Evolutionary conservation across 2,888 invertebrate species (phyloP), one percentile per base, ranked within the genome.

Genomic region (Clunio marinus): DNA sequence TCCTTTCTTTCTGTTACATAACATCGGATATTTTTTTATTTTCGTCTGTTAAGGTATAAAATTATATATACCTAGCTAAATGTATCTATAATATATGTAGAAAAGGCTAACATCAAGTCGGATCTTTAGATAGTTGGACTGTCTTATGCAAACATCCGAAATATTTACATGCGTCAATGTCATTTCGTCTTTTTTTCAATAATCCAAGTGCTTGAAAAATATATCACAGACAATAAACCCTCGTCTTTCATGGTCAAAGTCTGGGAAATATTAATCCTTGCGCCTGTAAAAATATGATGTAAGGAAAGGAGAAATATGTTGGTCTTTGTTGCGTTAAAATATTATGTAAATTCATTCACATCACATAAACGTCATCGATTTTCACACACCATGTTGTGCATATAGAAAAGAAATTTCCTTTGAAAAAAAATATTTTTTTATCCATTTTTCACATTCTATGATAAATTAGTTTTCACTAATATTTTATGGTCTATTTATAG

Each of bases 401-500:
- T 45, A 41, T 10, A 8, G 32, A 17, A 24, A 59, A 59, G 28
- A 55, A 55, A 28, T 57, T 57, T 24, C 57, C 7, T 17, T 45
- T 3, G n/a, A 55, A 41, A 41, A 41, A 41, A 41, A n/a, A n/a
- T 41, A 4, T 3, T n/a, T 8, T n/a, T 15, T 41, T 41, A 15
- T 41, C 3, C 22, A 7, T 22, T 7, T n/a, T 2, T 57, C 27
- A 4, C 57, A 1, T 24, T 7, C 45, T 15, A 4, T 17, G 57
- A 57, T 25, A 57, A 57, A 57, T 57, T 35, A n/a, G 60, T 35
- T 20, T 35, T 15, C 15, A n/a, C 17, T 60, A 35, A 60, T 35
- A 35, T 28, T 60, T 60, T 35, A 60, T 57, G 57, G 10, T 57
- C 57, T 57, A 60, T 60, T 60, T 60, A 35, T 59, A 20, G 28